These are phyloP conservation scores for Furcifer pardalis DNA, from an alignment of 2,797 vertebrate genomes.

Conservation along the genomic window DNA sequence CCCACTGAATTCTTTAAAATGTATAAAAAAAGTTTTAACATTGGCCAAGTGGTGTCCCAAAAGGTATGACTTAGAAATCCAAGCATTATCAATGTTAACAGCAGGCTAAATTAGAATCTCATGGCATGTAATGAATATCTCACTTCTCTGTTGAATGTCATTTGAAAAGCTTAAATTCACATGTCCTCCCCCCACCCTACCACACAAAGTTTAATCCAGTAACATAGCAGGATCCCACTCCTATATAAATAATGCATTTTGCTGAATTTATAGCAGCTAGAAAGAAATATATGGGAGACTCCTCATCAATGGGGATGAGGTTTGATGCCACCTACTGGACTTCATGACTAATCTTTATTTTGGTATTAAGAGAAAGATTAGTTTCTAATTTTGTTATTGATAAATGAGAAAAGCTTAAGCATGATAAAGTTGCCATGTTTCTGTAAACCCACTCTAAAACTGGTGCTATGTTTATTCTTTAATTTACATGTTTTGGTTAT, in stretches of 20 bases:
- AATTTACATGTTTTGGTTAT: background rate
- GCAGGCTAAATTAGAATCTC: background rate
- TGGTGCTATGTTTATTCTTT: background rate
- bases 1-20: background rate
- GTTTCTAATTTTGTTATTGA: background rate
- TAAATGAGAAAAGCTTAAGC: background rate
- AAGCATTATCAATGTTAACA: background rate
- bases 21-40: background rate
- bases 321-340: constrained; percentile 24
- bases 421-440: background rate
- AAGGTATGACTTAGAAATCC: background rate
- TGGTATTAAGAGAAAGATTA: constrained; percentile 17
- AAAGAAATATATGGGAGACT: background rate
- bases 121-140: background rate
- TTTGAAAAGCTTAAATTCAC: background rate
- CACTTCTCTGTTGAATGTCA: background rate
- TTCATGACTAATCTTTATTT: constrained; percentile 26
- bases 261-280: background rate
- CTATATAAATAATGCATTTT: background rate
- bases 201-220: background rate
- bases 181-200: background rate
- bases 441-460: background rate
- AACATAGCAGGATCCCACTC: background rate
- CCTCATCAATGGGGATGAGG: background rate
- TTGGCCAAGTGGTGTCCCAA: background rate